Conservation (phyloP, 2,797 vertebrate species). For the Poeciliopsis infans region DNA sequence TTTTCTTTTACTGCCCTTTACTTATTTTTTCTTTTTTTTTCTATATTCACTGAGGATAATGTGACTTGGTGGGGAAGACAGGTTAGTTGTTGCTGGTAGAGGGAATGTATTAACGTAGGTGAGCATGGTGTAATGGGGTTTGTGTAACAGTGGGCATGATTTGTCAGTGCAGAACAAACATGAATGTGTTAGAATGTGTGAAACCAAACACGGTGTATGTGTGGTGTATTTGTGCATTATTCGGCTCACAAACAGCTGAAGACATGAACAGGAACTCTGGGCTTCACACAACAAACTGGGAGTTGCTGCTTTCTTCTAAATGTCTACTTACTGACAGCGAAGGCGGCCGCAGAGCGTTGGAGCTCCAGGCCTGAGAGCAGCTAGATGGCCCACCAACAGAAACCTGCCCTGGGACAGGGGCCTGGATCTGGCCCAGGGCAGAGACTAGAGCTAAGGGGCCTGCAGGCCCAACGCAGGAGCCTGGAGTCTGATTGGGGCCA, state of each 20-base stretch:
- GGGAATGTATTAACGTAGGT: not conserved
- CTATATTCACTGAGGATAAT: not conserved
- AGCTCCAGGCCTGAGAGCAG: conserved; percentile 81
- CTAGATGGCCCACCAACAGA: conserved; percentile 72
- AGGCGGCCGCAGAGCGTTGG: conserved; percentile 77
- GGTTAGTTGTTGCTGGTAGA: not conserved
- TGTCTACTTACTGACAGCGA: conserved; percentile 84
- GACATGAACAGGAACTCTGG: conserved; percentile 29
- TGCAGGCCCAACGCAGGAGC: conserved; percentile 47
- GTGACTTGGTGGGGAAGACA: not conserved
- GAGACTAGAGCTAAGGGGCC: conserved; percentile 57
- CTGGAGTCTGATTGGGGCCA: conserved; percentile 53
- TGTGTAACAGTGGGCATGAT: not conserved
- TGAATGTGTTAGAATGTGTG: not conserved
- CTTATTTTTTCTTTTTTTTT: not conserved
- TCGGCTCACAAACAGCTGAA: conserved; percentile 32
- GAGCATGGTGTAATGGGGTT: not conserved
- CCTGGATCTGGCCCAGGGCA: conserved; percentile 49
- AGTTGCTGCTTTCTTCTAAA: conserved; percentile 60
- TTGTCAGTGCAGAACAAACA: conserved; percentile 1
- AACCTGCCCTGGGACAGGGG: conserved; percentile 68
- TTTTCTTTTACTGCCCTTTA: not conserved
- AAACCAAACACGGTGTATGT: not conserved
- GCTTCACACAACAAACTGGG: conserved; percentile 51
- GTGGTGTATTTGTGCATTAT: conserved; percentile 21